Evolutionary conservation across 1,140 invertebrate species (phyloP), one percentile per base, ranked within the genome.

Genomic region (Euwallacea similis): DNA sequence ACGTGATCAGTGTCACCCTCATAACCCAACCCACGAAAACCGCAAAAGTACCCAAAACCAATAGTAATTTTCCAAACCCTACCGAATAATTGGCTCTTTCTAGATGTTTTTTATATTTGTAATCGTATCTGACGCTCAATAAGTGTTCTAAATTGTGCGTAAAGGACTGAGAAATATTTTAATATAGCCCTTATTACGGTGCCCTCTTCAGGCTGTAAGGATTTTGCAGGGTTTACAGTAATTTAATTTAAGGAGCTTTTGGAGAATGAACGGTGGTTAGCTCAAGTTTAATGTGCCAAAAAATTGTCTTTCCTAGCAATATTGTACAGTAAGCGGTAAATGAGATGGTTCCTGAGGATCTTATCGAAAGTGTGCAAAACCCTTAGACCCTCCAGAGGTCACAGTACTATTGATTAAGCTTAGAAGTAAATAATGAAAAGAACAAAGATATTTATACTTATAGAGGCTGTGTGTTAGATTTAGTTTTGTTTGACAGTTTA

Each of bases 391-490:
- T 46, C 7, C 7, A 62, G 44, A 7, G 7, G 9, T 56, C 42
- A 10, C 21, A 58, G 50, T 2, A 67, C 6, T 60, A 67, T 33
- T 33, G 21, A 33, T 33, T 65, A 66, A 56, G 67, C 56, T 53
- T 68, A 69, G 50, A 55, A 6, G 15, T 55, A 65, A 71, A 61
- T 56, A 64, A 69, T 42, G n/a, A 71, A 44, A 44, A 58, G 61
- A 63, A 67, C 50, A 53, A 47, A 69, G 47, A 73, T 78, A 78
- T 78, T 77, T 78, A 77, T 78, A 79, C 72, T 76, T 79, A 79
- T 81, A 81, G 79, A 78, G 80, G 80, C 80, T 81, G 80, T 81
- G 80, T 81, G 80, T 80, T 81, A 81, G 80, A 75, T 79, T 77
- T 81, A 79, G 77, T 79, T 73, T 75, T 72, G 74, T 73, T 78